Evolutionary conservation across 2,797 vertebrate species (phyloP).

Genomic region (Kryptopterus vitreolus): DNA sequence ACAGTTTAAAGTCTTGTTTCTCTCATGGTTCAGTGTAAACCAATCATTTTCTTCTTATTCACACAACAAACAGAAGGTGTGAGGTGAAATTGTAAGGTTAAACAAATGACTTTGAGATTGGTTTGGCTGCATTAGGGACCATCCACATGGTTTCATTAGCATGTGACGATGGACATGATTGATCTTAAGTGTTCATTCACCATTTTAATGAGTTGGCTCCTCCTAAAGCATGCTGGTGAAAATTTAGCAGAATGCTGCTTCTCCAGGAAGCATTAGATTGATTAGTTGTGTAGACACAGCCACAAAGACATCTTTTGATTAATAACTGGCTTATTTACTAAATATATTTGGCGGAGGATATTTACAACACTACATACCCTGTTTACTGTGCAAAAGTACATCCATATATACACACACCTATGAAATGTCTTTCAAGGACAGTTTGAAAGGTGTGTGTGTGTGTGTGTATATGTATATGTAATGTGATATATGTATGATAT

Average conservation of each 20-base stretch:
- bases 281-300: constrained; percentile 17
- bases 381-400: neutral
- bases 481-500: too few relatives aligned
- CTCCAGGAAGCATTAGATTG: neutral
- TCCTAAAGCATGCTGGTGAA: neutral
- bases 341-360: neutral
- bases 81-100: constrained; percentile 15
- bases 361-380: neutral
- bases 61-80: neutral
- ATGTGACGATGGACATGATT: constrained; percentile 15
- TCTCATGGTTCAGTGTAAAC: neutral
- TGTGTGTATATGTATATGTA: too few relatives aligned
- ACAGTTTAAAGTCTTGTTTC: neutral
- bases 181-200: constrained; percentile 8
- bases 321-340: constrained; percentile 12
- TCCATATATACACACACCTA: too few relatives aligned
- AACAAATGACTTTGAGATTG: constrained; percentile 20
- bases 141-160: constrained; percentile 28
- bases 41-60: neutral
- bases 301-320: constrained; percentile 6
- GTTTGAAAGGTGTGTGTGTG: too few relatives aligned
- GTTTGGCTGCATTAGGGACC: constrained; percentile 8
- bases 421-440: too few relatives aligned
- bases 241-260: neutral
- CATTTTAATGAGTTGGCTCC: constrained; percentile 29